Evolutionary conservation across 2,797 vertebrate genomes (phyloP).

Genomic region (Nyctibius grandis): DNA sequence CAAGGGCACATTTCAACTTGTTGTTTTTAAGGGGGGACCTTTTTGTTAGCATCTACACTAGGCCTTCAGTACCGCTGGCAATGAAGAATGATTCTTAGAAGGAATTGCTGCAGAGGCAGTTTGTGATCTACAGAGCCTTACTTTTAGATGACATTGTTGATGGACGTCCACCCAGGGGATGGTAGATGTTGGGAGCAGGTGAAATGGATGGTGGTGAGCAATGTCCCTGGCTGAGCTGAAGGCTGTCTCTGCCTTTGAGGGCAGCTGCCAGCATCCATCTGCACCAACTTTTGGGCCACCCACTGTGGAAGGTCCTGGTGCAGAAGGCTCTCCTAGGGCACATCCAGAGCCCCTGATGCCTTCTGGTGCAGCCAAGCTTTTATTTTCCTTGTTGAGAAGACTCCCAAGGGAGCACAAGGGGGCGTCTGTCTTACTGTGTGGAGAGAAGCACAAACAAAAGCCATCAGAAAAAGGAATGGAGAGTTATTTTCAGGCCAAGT

Average conservation of each 20-base stretch:
- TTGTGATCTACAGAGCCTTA: neutral
- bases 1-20: neutral
- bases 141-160: neutral
- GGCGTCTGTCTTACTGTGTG: neutral
- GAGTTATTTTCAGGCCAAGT: neutral
- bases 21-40: neutral
- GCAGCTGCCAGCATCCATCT: neutral
- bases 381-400: neutral
- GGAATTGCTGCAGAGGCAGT: neutral
- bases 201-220: neutral
- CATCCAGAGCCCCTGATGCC: neutral
- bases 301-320: neutral
- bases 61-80: neutral
- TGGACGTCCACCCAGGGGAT: neutral
- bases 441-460: neutral
- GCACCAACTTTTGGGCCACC: neutral
- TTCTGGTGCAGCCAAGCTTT: neutral
- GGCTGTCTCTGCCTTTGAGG: neutral
- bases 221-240: neutral
- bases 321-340: neutral
- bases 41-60: neutral
- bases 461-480: neutral
- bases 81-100: neutral
- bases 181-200: neutral
- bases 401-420: fast-evolving